phyloP scores from a whole-genome alignment of 2,888 invertebrate genomes.

The Drosophila austrosaltans region DNA sequence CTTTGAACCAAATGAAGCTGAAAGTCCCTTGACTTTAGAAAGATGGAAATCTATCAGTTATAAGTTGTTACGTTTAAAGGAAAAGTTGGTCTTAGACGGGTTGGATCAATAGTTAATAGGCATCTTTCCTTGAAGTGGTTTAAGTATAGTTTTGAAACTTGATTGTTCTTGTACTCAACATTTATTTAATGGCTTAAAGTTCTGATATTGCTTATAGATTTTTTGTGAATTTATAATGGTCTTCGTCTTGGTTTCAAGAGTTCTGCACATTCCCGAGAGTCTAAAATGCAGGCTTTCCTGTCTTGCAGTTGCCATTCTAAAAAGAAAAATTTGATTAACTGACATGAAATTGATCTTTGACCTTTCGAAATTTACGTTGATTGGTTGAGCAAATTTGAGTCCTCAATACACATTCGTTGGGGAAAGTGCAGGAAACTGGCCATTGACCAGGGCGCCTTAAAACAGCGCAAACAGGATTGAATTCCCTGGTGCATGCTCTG shows the following conservation, averaged over 20 bases:
- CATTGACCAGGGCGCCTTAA: constrained; percentile 13
- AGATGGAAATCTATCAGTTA: no score
- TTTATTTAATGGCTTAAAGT: background rate
- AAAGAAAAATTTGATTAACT: background rate
- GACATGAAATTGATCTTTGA: background rate
- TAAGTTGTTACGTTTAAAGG: no score
- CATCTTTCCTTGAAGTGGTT: no score
- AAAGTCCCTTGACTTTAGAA: background rate
- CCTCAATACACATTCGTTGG: constrained; percentile 21
- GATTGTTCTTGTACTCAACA: no score
- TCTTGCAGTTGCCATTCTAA: constrained; percentile 23
- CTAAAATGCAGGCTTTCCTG: background rate
- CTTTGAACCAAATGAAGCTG: background rate
- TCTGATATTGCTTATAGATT: background rate
- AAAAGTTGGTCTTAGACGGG: no score
- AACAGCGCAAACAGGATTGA: constrained; percentile 23
- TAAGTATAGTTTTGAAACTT: no score
- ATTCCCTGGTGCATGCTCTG: constrained; percentile 16
- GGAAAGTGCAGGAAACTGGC: constrained; percentile 28
- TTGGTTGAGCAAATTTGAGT: constrained; percentile 22
- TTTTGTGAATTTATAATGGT: background rate
- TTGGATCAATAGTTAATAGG: no score
- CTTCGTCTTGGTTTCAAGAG: background rate
- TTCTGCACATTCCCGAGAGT: constrained; percentile 9
- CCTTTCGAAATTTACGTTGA: constrained; percentile 20